These are phyloP conservation scores for Auanema sp. DNA, from an alignment of 2,888 invertebrate species.

Conservation along the genomic window DNA sequence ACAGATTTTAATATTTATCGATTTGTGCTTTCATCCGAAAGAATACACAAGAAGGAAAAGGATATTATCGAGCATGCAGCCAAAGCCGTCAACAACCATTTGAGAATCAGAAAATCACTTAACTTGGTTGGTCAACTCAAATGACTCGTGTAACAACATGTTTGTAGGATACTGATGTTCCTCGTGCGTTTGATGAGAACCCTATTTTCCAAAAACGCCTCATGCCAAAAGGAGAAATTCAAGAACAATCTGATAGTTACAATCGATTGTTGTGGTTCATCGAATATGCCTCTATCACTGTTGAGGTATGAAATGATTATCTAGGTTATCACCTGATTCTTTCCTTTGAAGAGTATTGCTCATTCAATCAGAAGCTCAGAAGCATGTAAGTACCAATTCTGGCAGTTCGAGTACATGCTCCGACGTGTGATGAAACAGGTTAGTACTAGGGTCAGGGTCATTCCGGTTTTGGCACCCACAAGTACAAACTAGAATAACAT, in stretches of 20 bases:
- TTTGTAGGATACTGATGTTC: conserved; percentile 49
- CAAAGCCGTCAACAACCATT: conserved; percentile 59
- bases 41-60: conserved; percentile 45
- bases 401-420: conserved; percentile 63
- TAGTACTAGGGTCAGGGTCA: background rate
- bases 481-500: too few relatives aligned
- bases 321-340: background rate
- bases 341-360: conserved; percentile 52
- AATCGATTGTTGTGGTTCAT: conserved; percentile 63
- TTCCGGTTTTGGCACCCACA: too few relatives aligned
- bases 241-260: conserved; percentile 38
- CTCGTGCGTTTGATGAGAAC: conserved; percentile 58
- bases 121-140: conserved; percentile 39
- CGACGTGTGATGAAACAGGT: conserved; percentile 58
- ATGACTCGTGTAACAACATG: conserved; percentile 3
- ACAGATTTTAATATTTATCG: conserved; percentile 64
- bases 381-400: conserved; percentile 60
- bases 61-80: conserved; percentile 58
- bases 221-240: conserved; percentile 57
- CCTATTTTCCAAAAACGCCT: conserved; percentile 53
- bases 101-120: conserved; percentile 57
- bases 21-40: conserved; percentile 57
- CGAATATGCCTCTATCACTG: conserved; percentile 61
- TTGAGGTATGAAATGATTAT: conserved; percentile 44
- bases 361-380: conserved; percentile 56